A percentile compares a stretch with the other conserved stretches of the same genome.
phyloP scores from a whole-genome alignment of 2,113 vertebrate species.

The Vulpes lagopus region DNA sequence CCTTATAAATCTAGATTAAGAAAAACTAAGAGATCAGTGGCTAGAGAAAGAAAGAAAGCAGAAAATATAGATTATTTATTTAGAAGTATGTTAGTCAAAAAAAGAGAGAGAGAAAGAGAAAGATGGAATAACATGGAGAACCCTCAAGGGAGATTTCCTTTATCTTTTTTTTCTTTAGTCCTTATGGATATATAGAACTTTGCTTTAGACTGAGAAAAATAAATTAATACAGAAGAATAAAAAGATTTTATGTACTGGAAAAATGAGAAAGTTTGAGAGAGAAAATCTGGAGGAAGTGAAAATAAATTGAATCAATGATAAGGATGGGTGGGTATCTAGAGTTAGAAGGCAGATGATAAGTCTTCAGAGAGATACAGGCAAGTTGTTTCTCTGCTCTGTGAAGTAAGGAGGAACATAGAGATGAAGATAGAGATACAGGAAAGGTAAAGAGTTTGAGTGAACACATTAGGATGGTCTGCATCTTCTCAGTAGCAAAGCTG shows the following conservation, averaged over 20 bases:
- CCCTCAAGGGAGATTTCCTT: neutral
- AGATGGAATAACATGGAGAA: neutral
- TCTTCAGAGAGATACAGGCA: neutral
- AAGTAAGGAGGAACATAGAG: neutral
- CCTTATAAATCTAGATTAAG: neutral
- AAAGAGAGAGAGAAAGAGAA: neutral
- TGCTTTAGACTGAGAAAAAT: neutral
- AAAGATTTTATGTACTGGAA: neutral
- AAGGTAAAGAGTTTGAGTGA: slow-evolving; percentile 29
- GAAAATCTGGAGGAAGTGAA: neutral
- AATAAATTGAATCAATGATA: neutral
- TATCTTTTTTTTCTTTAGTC: neutral
- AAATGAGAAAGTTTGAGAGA: neutral
- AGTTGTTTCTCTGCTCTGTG: neutral
- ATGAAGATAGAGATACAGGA: neutral
- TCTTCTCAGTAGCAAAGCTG: neutral
- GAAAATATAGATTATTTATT: neutral
- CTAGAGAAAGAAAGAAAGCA: neutral
- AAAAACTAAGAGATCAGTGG: neutral
- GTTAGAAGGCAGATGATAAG: neutral
- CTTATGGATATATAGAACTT: neutral
- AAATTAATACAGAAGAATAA: neutral
- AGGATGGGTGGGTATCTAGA: neutral
- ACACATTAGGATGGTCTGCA: neutral
- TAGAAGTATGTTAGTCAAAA: neutral